Percentiles rank a stretch among this genome's conserved stretches.
Evolutionary conservation across 2,888 invertebrate genomes (phyloP).

Genomic region (Ischnura elegans): DNA sequence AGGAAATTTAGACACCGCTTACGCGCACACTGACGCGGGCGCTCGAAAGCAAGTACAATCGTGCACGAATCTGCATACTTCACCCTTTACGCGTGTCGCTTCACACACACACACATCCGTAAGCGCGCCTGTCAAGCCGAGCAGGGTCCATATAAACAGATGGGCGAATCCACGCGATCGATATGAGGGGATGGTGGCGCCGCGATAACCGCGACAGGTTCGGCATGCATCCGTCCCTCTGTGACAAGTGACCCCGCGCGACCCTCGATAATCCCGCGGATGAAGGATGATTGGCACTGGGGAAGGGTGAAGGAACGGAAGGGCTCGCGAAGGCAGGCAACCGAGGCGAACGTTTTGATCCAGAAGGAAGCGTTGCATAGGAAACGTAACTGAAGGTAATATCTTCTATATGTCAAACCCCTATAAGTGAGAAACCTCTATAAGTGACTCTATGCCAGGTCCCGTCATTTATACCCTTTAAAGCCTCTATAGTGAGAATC

Average conservation of each 20-base stretch:
- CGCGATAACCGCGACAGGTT: background rate
- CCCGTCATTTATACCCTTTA: too few species aligned
- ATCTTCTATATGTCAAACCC: too few species aligned
- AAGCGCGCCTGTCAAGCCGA: background rate
- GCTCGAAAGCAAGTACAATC: background rate
- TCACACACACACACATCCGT: background rate
- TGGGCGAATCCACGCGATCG: background rate
- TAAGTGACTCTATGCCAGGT: too few species aligned
- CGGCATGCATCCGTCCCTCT: background rate
- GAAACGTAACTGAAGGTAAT: too few species aligned
- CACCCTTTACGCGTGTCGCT: too few species aligned
- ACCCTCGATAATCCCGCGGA: background rate
- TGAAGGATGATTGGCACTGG: background rate
- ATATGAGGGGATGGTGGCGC: background rate
- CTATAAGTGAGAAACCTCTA: too few species aligned
- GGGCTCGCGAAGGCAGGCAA: background rate
- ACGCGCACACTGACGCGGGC: background rate
- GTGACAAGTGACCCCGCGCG: background rate
- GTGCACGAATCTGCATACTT: background rate
- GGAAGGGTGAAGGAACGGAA: background rate
- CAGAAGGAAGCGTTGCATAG: background rate
- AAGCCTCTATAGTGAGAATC: too few species aligned
- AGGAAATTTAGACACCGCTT: background rate
- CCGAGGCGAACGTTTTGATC: background rate
- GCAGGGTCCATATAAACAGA: background rate